These are phyloP conservation scores for Gasterosteus nipponicus DNA, from an alignment of 2,113 vertebrate species.

Conservation along the genomic window DNA sequence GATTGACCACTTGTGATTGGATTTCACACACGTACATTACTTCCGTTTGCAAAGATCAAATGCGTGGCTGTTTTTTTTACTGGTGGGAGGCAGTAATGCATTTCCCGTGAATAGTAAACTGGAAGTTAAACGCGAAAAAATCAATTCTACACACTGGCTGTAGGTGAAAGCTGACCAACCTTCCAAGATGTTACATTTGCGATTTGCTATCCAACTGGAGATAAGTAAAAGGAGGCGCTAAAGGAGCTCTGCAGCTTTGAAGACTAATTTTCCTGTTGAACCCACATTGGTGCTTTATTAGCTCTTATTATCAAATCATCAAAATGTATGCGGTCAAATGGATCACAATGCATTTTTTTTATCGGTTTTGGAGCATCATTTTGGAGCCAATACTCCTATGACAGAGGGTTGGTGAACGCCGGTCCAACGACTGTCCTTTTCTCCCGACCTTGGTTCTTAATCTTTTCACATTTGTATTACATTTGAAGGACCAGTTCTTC, in stretches of 20 bases:
- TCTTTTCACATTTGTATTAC: neutral
- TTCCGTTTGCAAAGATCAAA: neutral
- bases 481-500: neutral
- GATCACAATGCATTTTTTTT: neutral
- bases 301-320: neutral
- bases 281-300: neutral
- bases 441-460: neutral
- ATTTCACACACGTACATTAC: neutral
- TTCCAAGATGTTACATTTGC: neutral
- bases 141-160: neutral
- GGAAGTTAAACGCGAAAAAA: neutral
- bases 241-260: neutral
- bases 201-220: neutral
- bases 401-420: neutral
- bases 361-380: neutral
- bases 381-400: neutral
- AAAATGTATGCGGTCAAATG: neutral
- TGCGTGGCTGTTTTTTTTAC: neutral
- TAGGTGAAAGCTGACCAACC: neutral
- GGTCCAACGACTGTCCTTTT: neutral
- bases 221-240: neutral
- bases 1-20: neutral
- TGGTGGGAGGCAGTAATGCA: neutral
- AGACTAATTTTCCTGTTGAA: neutral
- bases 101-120: neutral